These are phyloP conservation scores for Psilopogon haemacephalus DNA, from an alignment of 2,113 vertebrate genomes.

Conservation along the genomic window DNA sequence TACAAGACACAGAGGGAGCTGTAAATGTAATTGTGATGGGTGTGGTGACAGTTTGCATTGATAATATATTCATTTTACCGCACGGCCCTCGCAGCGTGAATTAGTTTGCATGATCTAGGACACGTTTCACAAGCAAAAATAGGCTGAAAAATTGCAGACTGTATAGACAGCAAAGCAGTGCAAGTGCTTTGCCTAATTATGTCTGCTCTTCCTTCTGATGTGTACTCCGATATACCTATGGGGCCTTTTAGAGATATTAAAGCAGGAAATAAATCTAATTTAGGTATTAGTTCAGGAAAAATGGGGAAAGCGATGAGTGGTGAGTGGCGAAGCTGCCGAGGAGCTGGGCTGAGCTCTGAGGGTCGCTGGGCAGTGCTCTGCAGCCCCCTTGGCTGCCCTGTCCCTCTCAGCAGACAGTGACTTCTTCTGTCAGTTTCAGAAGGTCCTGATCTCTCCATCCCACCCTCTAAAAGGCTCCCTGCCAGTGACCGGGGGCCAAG, in stretches of 20 bases:
- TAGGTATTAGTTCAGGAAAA: not conserved
- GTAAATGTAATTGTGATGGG: conserved; percentile 62
- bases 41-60: conserved; percentile 54
- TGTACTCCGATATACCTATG: not conserved
- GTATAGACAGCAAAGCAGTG: not conserved
- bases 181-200: not conserved
- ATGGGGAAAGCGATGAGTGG: not conserved
- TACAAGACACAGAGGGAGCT: conserved; percentile 58
- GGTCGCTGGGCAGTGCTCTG: not conserved
- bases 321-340: not conserved
- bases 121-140: conserved; percentile 11
- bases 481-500: not conserved
- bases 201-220: not conserved
- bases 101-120: conserved; percentile 18
- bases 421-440: not conserved
- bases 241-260: not conserved
- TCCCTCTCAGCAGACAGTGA: not conserved
- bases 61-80: conserved; percentile 31
- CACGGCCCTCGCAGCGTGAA: not conserved
- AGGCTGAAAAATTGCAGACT: not conserved
- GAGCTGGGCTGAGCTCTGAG: not conserved
- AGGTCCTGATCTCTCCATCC: not conserved
- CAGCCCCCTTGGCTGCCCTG: not conserved
- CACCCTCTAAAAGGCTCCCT: not conserved
- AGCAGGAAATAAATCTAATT: conserved; percentile 22